phyloP scores from a whole-genome alignment of 2,888 invertebrate genomes.

The Helleia helle region DNA sequence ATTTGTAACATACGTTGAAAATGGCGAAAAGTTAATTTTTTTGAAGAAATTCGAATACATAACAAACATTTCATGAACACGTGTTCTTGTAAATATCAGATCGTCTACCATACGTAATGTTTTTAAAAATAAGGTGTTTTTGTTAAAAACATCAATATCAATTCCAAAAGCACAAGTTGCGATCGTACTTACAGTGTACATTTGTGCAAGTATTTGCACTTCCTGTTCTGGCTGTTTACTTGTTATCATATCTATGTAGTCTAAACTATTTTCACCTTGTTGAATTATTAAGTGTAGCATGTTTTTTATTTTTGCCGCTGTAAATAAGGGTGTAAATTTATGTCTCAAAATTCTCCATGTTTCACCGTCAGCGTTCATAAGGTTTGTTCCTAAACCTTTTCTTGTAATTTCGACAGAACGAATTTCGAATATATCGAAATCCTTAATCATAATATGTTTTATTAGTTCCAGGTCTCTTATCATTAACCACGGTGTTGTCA shows the following conservation, averaged over 20 bases:
- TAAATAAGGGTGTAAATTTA: background rate
- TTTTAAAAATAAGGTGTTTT: background rate
- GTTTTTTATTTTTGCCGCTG: slow-evolving; percentile 19
- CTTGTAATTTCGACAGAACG: slow-evolving; percentile 31
- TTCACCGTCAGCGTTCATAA: background rate
- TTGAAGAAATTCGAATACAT: slow-evolving; percentile 38
- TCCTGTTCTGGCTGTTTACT: background rate
- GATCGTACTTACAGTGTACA: slow-evolving; percentile 37
- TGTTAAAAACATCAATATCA: background rate
- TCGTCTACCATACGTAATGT: slow-evolving; percentile 24
- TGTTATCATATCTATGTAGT: background rate
- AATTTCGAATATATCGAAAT: slow-evolving; percentile 30
- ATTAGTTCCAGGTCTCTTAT: slow-evolving; percentile 36
- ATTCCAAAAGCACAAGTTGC: slow-evolving; percentile 3
- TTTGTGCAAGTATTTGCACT: slow-evolving; percentile 12
- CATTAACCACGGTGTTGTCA: slow-evolving; percentile 35
- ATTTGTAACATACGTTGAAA: slow-evolving; percentile 23
- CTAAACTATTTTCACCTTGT: slow-evolving; percentile 24
- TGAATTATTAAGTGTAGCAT: slow-evolving; percentile 42
- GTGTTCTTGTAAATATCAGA: slow-evolving; percentile 13
- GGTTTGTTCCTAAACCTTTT: background rate
- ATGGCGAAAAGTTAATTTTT: slow-evolving; percentile 25
- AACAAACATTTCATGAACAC: slow-evolving; percentile 30
- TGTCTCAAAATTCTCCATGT: background rate
- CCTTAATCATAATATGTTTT: slow-evolving; percentile 2